Base-by-base conservation (phyloP, 2,797 vertebrate genomes). In the Chaunax sp. region DNA sequence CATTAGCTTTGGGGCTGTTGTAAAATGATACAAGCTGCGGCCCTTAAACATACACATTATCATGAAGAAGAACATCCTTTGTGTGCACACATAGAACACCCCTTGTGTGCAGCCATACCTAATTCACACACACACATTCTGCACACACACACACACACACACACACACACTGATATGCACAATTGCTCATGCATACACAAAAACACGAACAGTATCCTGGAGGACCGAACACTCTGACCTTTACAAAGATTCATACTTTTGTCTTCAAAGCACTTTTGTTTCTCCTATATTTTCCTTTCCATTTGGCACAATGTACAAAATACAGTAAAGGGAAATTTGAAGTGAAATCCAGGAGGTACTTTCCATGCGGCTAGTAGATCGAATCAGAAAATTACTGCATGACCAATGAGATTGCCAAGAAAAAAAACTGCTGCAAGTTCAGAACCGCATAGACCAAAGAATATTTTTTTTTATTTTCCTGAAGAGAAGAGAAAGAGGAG, bases 1-100 rank as follows among this genome's bases (percentile, higher is more conserved):
- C 81, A 85, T 91, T 84, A 82, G 72, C 81, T 84, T 38, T 69
- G 73, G 73, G 78, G 85, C 78, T 82, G 81, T 78, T 37, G 44
- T 83, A 78, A 80, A 86, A 78, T 6, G 75, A 85, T 81, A 80
- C 66, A 85, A 78, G 76, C 75, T 60, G 72, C 49, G 60, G 63
- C 65, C 67, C 83, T 78, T 85, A 69, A 75, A 84, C 38, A 60
- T 44, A 75, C 72, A 64, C 69, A 70, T 73, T 45, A 45, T 58
- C 68, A 46, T 53, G 37, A 64, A 76, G 77, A 67, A 55, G 58
- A 67, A 63, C 59, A 80, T 26, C 14, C 30, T 69, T 64, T 68
- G 50, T 35, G 55, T 49, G 56, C 40, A 22, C 56, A 49, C 43
- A 61, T 10, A 19, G 18, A 7, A 4, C 14, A 14, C 14, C 14